Base-by-base conservation (phyloP, 2,113 vertebrate species). In the Coptodon bakossiorum region DNA sequence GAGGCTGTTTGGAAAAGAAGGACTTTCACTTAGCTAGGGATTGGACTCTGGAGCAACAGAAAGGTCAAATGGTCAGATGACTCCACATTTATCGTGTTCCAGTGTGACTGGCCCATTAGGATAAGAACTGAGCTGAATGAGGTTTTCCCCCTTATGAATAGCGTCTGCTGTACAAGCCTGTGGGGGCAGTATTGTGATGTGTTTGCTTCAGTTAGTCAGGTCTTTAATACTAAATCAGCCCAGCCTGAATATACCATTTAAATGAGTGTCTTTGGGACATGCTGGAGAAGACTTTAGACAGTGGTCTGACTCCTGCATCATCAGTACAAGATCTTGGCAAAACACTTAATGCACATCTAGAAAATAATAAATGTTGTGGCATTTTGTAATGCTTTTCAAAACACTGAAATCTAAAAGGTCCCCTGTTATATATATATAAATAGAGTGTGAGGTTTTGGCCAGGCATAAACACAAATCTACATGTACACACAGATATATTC, bases 71-170 rank as follows among this genome's bases (percentile, higher is more conserved):
- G 19, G 17, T 66, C 34, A 38, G 34, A 66, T 66, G 1, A 38
- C 10, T 66, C 61, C 19, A 66, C 6, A 13, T 66, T 66, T 66
- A 22, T 38, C 61, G 19, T 38, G 61, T 22, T 66, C 61, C 2
- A 38, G 10, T 38, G 61, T 38, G 61, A 66, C 34, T 38, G 61
- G 1, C 34, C 61, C 61, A 22, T 66, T n/a, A 1, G 34, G 61
- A 66, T 22, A 38, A 38, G 19, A 66, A 38, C 19, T 66, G 10
- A 66, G 61, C 4, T 66, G 34, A 66, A 66, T 22, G 34, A 38
- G 6, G 61, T 66, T 38, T 66, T 0, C 61, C 34, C 34, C 61
- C 0, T 0, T 22, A 66, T 38, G 34, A 66, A 22, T 5, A 22
- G 6, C 61, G 38, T 66, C 34, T 66, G 19, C 61, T 66, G 34